Base-by-base conservation (phyloP, 2,888 invertebrate genomes). In the Eudasyphora cyanicolor region DNA sequence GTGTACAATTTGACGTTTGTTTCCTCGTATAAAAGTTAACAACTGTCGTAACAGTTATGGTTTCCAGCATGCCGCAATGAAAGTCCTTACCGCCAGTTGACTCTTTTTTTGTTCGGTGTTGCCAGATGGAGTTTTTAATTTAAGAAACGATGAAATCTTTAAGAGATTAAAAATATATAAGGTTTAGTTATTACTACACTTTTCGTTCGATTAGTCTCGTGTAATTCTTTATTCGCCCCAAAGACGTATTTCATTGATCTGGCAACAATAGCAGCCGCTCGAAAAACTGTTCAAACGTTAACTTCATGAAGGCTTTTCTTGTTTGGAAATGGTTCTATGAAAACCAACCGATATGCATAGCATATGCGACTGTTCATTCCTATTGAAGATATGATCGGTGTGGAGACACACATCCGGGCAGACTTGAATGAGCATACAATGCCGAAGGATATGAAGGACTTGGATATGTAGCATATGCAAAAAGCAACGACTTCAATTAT, bases 41-140 rank as follows among this genome's bases (percentile, higher is more conserved):
- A 54, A 54, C 54, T 54, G 54, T 54, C 54, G 24, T 54, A 54
- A 54, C 21, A 54, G 54, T 54, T 54, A 21, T 54, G 54, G 54
- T 54, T 54, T 54, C 54, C 10, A 21, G 14, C 54, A 54, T 12
- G 21, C 21, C 54, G 54, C 54, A 54, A 54, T 54, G 54, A 54
- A 54, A 21, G 54, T 21, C 12, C 21, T 17, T 21, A 54, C 21
- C 21, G 19, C 8, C 54, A 21, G 19, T 54, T 54, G 24, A 17
- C 6, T 51, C 19, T n/a, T 51, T n/a, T n/a, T n/a, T 51, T 51
- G 19, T n/a, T 7, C 3, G 17, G 19, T 1, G 54, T 54, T 54
- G 54, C 54, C 54, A 54, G 54, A 21, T 54, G 21, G 17, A 2
- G 10, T 51, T 17, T 51, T n/a, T 38, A 38, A 6, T 38, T 38